Conservation (phyloP, 2,797 vertebrate genomes). For the Eulemur coronatus region DNA sequence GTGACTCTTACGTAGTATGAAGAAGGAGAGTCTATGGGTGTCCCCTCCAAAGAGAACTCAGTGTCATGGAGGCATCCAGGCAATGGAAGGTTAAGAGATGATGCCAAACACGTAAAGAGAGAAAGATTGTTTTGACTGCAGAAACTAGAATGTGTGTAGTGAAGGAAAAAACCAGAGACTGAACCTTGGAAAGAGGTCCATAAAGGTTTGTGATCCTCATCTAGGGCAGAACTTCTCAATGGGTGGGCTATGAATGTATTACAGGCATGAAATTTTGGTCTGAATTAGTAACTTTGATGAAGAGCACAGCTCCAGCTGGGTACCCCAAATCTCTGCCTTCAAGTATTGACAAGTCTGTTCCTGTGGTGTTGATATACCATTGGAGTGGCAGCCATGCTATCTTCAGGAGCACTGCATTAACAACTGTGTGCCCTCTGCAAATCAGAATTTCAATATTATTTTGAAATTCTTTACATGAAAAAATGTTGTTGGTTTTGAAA, state of each 20-base stretch:
- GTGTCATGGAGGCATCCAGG: background rate
- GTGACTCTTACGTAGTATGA: background rate
- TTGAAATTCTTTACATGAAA: constrained; percentile 21
- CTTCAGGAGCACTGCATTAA: background rate
- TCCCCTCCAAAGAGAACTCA: background rate
- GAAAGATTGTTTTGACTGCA: background rate
- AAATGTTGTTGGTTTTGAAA: constrained; percentile 3
- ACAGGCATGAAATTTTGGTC: background rate
- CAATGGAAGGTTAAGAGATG: background rate
- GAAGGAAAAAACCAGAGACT: background rate
- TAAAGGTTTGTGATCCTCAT: background rate
- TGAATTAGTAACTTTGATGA: background rate
- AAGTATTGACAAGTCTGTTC: background rate
- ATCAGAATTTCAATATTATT: constrained; percentile 9
- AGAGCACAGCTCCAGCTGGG: background rate
- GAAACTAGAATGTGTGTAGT: background rate
- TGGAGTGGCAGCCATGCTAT: background rate
- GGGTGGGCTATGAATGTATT: background rate
- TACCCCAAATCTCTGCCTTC: background rate
- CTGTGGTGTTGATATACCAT: background rate
- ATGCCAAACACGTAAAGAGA: background rate
- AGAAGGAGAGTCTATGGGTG: background rate
- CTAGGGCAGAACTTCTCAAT: background rate
- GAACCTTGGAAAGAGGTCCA: background rate
- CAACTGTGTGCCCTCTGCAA: background rate